These are phyloP conservation scores for Gymnocephalus cernua DNA, from an alignment of 2,113 vertebrate species.

Conservation along the genomic window DNA sequence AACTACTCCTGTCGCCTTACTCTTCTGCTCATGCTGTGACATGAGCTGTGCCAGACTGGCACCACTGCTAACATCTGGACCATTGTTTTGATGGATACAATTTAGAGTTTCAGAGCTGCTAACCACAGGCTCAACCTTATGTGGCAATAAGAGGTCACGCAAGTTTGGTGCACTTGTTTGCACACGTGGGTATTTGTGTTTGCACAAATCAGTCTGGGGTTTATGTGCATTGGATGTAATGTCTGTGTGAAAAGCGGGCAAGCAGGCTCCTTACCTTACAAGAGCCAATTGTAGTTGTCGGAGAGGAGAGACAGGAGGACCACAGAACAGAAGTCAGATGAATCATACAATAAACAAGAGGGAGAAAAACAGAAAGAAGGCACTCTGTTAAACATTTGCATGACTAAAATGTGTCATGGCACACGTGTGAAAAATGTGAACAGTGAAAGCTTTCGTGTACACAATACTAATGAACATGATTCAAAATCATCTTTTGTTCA, in stretches of 20 bases:
- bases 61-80: conserved; percentile 11
- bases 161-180: conserved; percentile 66
- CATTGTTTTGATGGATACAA: neutral
- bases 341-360: conserved; percentile 31
- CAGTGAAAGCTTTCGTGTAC: neutral
- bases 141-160: conserved; percentile 68
- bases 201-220: conserved; percentile 45
- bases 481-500: neutral
- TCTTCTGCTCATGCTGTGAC: conserved; percentile 71
- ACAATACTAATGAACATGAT: neutral
- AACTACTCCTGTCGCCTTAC: conserved; percentile 25
- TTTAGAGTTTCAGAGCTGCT: conserved; percentile 24
- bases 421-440: neutral
- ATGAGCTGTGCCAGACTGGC: conserved; percentile 77
- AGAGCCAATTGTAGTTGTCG: conserved; percentile 90
- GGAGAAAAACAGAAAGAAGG: conserved; percentile 87
- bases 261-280: conserved; percentile 99
- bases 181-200: conserved; percentile 45
- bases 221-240: conserved; percentile 56
- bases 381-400: conserved; percentile 91
- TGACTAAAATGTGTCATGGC: conserved; percentile 5
- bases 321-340: conserved; percentile 57
- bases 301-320: conserved; percentile 45
- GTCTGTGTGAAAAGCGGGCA: conserved; percentile 76
- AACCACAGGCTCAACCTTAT: conserved; percentile 9